Base-by-base conservation (phyloP, 2,113 vertebrate genomes). In the Orientallactaga bullata region DNA sequence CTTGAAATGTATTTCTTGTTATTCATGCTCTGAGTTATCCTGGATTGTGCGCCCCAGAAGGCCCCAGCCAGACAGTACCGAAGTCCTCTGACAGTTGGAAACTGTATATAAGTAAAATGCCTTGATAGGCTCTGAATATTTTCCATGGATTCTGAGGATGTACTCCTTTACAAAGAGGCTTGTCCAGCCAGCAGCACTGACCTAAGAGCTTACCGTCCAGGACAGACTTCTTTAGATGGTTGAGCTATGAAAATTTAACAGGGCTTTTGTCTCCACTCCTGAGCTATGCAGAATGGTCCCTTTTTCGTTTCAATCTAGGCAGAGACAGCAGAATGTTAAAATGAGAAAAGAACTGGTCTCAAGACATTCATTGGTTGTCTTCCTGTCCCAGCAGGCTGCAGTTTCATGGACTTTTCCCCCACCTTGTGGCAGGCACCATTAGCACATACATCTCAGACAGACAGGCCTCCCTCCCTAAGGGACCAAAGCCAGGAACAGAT, bases 371-470 rank as follows among this genome's bases (percentile, higher is more conserved):
- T 39, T 61, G 65, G 78, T 90, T 63, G 84, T 51, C n/a, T 60
- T 89, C 76, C 39, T 60, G 8, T 30, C 66, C 28, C 63, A 17
- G 85, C 24, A 18, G 26, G 37, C 3, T 21, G 39, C 28, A 55
- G 65, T 47, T 68, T 61, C 71, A 2, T 1, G 0, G 60, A 18
- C 85, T 82, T 91, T 51, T 30, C 78, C 58, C 51, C 85, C 92
- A 80, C 69, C 79, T 88, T 76, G 84, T 89, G 82, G 94, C 89
- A 26, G 10, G 79, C 74, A n/a, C 72, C 68, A 30, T 83, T 77
- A 68, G 61, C 3, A 24, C 88, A 92, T 73, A 24, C 88, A 92
- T 73, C 61, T 69, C 72, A 76, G 74, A 73, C 74, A 32, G 71
- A 69, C 28, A 78, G 81, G 39, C 35, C n/a, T 74, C 55, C 55